Base-by-base conservation (phyloP, 1,140 invertebrate species). In the Metaphire vulgaris region DNA sequence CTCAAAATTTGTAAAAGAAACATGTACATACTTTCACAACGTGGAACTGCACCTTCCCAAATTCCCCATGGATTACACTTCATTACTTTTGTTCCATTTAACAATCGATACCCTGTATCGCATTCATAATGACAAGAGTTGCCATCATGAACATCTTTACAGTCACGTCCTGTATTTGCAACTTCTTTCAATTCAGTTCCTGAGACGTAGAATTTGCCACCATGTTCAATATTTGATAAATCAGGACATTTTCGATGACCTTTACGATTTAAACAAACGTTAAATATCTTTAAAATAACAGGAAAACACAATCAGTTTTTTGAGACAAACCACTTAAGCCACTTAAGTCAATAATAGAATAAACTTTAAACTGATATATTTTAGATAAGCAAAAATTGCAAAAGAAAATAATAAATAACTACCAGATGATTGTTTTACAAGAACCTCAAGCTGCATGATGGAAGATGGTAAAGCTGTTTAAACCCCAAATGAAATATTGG, bases 51-150 rank as follows among this genome's bases (percentile, higher is more conserved):
- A 28, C 80, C 81, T 14, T 72, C 74, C 81, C 81, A 82, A 1
- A 75, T 74, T 32, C 81, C 80, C 77, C 79, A 79, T 26, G 67
- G 15, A 30, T 78, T 32, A 75, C 81, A 82, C 14, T 80, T 72
- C 29, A 81, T 76, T 1, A 77, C 80, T 15, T 80, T 80, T 32
- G 78, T 68, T 15, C 79, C 76, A 56, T 56, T 56, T 6, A 12
- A 64, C 0, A 82, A 76, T 29, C 80, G 76, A 76, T 80, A 82
- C 2, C 81, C 81, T 30, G 33, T 33, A 21, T 80, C 72, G 76
- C 81, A 82, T 14, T 64, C 33, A 73, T 78, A 82, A 74, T 82
- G 81, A 76, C 81, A 82, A 6, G 81, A 81, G 34, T 81, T 76
- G 28, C 77, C 79, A n/a, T 81, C 79, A 14, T 72, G 69, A 72